phyloP scores from a whole-genome alignment of 2,113 vertebrate species.

The Chaetodon auriga region DNA sequence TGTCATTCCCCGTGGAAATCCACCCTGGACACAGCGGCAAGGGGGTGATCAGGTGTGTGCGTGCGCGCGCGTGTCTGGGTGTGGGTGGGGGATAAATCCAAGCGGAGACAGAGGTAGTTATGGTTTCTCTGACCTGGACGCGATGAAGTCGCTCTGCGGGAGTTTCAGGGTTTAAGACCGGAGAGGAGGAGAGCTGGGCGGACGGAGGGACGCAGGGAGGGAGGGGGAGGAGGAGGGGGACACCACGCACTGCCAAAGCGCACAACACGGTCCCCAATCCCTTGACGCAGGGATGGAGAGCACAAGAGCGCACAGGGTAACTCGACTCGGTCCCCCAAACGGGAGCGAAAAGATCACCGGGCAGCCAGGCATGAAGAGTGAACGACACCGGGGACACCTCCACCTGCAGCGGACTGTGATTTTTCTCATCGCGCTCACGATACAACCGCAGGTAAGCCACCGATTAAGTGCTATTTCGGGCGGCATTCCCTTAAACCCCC shows the following conservation, averaged over 20 bases:
- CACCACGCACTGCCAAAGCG: constrained; percentile 36
- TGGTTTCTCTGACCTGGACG: constrained; percentile 45
- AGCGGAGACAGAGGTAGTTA: constrained; percentile 37
- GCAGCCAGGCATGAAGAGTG: constrained; percentile 48
- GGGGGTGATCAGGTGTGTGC: constrained; percentile 56
- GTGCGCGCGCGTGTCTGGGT: neutral
- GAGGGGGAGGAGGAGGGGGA: constrained; percentile 22
- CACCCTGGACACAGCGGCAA: constrained; percentile 50
- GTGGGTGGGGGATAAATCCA: constrained; percentile 31
- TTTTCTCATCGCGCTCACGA: constrained; percentile 78
- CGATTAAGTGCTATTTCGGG: constrained; percentile 82
- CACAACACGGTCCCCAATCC: constrained; percentile 48
- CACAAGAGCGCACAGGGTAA: constrained; percentile 52
- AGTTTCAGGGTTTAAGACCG: constrained; percentile 63
- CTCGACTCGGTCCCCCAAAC: constrained; percentile 4
- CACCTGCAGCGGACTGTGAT: constrained; percentile 76
- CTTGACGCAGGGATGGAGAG: constrained; percentile 70
- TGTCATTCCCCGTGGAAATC: constrained; percentile 55
- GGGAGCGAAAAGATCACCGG: constrained; percentile 40
- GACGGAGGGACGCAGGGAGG: constrained; percentile 34
- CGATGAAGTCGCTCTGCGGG: constrained; percentile 70
- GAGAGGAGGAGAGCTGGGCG: constrained; percentile 59
- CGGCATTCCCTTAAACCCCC: constrained; percentile 60
- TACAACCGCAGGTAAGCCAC: constrained; percentile 84
- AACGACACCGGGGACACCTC: constrained; percentile 64